Evolutionary conservation across 2,797 vertebrate species (phyloP), one percentile per base, ranked within the genome.

Genomic region (Phalloptychus januarius): DNA sequence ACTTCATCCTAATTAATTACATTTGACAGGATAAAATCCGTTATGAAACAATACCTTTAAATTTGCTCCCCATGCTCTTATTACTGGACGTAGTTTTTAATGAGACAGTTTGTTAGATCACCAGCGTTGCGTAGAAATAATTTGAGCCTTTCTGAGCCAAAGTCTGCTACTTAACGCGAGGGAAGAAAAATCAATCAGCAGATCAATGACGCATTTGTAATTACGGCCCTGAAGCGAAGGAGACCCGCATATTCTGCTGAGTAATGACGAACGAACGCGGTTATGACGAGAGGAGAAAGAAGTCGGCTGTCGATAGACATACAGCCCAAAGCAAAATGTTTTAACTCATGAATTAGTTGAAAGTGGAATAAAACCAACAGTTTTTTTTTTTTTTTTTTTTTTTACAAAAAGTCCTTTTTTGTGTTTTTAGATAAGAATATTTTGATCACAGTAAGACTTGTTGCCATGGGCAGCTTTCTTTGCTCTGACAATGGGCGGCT

Each of bases 171-270:
- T 81, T 85, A 71, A 74, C 72, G 61, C 13, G 70, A 79, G 65
- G 77, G 25, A 28, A 61, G 45, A 76, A 71, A 70, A 83, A 92
- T 86, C 84, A 65, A 86, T 91, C 45, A 81, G 1, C 72, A 48
- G 78, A 88, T 94, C 89, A 76, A 92, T 91, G 76, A 74, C 2
- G 7, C 67, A 75, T 88, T 81, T 72, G 82, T 90, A 87, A 88
- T 86, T 86, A 78, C 52, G 18, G 78, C 79, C 74, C 42, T 10
- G 28, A 85, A 85, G 83, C 88, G 75, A 78, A 74, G 85, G 69
- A 69, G 78, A 72, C 31, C 3, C 31, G 25, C 18, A 0, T 63
- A 20, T 72, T 78, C 78, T 58, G 79, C 75, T 79, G 70, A 54
- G 71, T 69, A 80, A 87, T 71, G 71, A 78, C 15, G 1, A 40